A percentile compares a stretch with the other conserved stretches of the same genome.
These are phyloP conservation scores for Scleropages formosus DNA, from an alignment of 2,797 vertebrate species.

Conservation along the genomic window DNA sequence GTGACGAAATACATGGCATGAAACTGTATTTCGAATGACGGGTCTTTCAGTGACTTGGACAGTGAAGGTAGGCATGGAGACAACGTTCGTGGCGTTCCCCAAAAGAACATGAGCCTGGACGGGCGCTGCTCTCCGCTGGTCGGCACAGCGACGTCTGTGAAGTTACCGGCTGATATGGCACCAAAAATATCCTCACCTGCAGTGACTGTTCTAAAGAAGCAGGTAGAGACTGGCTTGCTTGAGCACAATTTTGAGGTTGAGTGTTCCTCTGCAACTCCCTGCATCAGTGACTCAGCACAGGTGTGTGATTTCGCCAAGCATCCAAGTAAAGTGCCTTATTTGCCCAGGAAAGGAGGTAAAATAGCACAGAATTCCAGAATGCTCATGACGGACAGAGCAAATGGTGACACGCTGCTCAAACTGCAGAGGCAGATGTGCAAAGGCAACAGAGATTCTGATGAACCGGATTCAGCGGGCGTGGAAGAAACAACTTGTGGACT, in stretches of 20 bases:
- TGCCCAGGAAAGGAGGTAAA: too few relatives aligned
- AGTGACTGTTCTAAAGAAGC: constrained; percentile 54
- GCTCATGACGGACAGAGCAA: too few relatives aligned
- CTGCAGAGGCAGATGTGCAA: constrained; percentile 56
- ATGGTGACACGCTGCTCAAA: constrained; percentile 53
- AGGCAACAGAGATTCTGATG: constrained; percentile 52
- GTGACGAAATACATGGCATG: constrained; percentile 83
- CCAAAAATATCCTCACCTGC: constrained; percentile 57
- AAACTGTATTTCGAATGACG: constrained; percentile 68
- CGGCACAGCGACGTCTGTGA: constrained; percentile 57
- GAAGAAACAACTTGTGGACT: constrained; percentile 35
- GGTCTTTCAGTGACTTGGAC: constrained; percentile 48
- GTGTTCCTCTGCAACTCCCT: constrained; percentile 59
- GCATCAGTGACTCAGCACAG: constrained; percentile 51
- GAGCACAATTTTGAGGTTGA: constrained; percentile 52
- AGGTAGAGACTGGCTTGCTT: constrained; percentile 57
- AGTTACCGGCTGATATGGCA: constrained; percentile 59
- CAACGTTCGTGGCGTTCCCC: too few relatives aligned
- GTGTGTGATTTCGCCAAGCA: too few relatives aligned
- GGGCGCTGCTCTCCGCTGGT: constrained; percentile 57
- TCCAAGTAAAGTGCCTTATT: too few relatives aligned
- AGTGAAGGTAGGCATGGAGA: too few relatives aligned
- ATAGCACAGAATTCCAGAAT: too few relatives aligned
- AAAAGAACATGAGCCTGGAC: constrained; percentile 74
- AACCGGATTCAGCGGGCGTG: constrained; percentile 33